These are phyloP conservation scores for Tenrec ecaudatus DNA, from an alignment of 2,113 vertebrate genomes.

Conservation along the genomic window DNA sequence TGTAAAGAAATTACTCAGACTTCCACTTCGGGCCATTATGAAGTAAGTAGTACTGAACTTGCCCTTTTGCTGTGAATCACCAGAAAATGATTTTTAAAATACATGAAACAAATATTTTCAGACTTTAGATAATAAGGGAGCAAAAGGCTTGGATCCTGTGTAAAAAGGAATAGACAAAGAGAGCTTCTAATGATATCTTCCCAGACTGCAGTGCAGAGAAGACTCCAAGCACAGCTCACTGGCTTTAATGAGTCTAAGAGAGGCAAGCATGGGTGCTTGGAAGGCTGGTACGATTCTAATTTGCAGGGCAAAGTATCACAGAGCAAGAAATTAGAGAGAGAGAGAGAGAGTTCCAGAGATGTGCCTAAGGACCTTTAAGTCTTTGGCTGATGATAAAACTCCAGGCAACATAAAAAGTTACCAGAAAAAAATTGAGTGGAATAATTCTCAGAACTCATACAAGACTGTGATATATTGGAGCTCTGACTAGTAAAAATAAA, in stretches of 20 bases:
- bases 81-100: not conserved
- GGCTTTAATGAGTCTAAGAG: not conserved
- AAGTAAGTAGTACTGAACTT: not conserved
- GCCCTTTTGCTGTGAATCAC: not conserved
- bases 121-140: not conserved
- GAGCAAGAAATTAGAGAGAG: not conserved
- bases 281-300: not conserved
- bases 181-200: not conserved
- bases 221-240: not conserved
- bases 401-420: slow-evolving; percentile 7
- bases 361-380: not conserved
- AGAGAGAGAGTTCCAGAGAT: not conserved
- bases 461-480: not conserved
- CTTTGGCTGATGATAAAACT: not conserved
- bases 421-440: not conserved
- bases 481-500: not conserved
- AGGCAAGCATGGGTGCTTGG: not conserved
- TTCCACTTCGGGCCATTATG: not conserved
- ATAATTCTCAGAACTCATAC: not conserved
- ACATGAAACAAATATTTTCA: not conserved
- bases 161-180: not conserved
- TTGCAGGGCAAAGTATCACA: not conserved
- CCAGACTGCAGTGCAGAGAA: not conserved
- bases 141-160: not conserved
- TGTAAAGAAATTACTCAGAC: not conserved